Percentiles rank a stretch among this genome's conserved stretches.
phyloP scores from a whole-genome alignment of 2,888 invertebrate species.

The Coelinius sp. region DNA sequence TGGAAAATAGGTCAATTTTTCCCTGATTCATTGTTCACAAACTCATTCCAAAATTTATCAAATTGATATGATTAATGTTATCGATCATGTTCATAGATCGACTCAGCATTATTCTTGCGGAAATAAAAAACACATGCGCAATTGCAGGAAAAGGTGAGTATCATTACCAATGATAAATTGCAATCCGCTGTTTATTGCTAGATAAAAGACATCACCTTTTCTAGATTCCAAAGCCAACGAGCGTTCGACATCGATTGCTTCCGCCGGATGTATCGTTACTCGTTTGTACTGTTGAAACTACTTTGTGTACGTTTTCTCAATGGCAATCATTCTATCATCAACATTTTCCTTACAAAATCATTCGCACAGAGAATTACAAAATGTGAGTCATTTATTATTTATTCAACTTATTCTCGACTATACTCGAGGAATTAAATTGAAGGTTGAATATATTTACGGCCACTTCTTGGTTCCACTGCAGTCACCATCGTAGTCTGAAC shows the following conservation, averaged over 20 bases:
- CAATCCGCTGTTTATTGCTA: not conserved
- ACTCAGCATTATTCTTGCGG: too few species aligned
- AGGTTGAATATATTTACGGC: slow-evolving; percentile 54
- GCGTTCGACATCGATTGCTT: slow-evolving; percentile 7
- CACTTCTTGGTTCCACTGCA: slow-evolving; percentile 59
- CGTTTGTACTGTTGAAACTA: not conserved
- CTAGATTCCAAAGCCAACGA: not conserved
- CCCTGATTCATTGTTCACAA: too few species aligned
- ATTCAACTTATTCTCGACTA: not conserved
- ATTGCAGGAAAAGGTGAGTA: not conserved
- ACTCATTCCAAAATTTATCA: too few species aligned
- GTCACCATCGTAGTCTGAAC: slow-evolving; percentile 58
- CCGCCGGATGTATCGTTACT: slow-evolving; percentile 5
- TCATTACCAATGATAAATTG: not conserved
- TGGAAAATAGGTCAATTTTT: too few species aligned
- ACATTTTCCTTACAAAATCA: not conserved
- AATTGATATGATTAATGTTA: too few species aligned
- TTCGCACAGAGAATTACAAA: not conserved
- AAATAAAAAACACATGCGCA: too few species aligned
- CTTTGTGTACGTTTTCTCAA: slow-evolving; percentile 2
- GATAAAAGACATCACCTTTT: slow-evolving; percentile 9
- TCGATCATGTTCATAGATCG: too few species aligned
- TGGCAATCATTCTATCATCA: not conserved
- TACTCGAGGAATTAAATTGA: not conserved
- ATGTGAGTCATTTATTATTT: not conserved